Conservation (phyloP, 2,888 invertebrate species). For the Watsonalla cultraria region DNA sequence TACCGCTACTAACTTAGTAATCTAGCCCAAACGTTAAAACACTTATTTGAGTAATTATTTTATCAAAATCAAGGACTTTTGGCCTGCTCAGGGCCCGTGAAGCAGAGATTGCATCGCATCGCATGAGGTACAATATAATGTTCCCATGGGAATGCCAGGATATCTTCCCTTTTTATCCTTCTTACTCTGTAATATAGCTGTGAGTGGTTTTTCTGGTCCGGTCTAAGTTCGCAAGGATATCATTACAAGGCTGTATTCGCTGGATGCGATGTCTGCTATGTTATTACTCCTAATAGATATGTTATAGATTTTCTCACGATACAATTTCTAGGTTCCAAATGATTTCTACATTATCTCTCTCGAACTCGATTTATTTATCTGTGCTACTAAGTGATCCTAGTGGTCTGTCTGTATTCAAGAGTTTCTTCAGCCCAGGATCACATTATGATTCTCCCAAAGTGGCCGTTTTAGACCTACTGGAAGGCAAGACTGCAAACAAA, state of each 20-base stretch:
- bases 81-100: constrained; percentile 2
- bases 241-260: neutral
- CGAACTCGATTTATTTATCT: neutral
- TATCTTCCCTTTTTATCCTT: constrained; percentile 5
- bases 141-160: constrained; percentile 8
- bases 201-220: neutral
- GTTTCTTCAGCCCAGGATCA: no score
- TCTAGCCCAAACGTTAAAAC: no score
- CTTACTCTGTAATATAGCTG: neutral
- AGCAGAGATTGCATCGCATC: constrained; percentile 3
- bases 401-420: no score
- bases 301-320: neutral
- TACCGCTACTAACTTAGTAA: no score
- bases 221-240: neutral
- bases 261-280: neutral
- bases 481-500: no score
- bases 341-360: neutral
- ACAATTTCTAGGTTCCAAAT: neutral
- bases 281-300: neutral
- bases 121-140: constrained; percentile 1
- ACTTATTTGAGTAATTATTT: neutral
- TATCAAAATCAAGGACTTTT: neutral
- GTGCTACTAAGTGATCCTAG: no score
- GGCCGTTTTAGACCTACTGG: no score
- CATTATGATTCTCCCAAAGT: no score